Evolutionary conservation across 2,113 vertebrate species (phyloP), one percentile per base, ranked within the genome.

Genomic region (Irena cyanogastra): DNA sequence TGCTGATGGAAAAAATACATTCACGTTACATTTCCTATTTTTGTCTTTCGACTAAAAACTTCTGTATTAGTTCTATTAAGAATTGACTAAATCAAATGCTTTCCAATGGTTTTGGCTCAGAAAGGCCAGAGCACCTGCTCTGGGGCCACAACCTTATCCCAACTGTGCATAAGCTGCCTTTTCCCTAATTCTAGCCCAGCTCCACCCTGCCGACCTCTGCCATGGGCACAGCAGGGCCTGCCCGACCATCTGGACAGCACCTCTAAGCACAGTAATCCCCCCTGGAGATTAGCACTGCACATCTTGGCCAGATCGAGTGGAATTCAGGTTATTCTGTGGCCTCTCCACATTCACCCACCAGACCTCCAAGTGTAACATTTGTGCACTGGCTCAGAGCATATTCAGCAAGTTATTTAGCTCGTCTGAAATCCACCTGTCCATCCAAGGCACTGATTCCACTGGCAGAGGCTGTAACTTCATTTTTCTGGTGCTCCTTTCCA

Each of bases 241-340:
- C 37, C 4, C 3, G 41, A 35, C 96, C 96, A 96, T 96, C 94
- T 97, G 95, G 93, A 13, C 49, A 57, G 90, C 90, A 63, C 30
- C 42, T 27, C 74, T 83, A 78, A 95, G 93, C 39, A 1, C 93
- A 82, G 61, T 95, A 97, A 97, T 96, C 96, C 89, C 76, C 54
- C 22, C 59, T 47, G 0, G 5, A 47, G 94, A 95, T 85, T 96
- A 94, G 37, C 50, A 4, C 53, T 6, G 13, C 53, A 6, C 61
- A 33, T 87, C 89, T 90, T 56, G 75, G 57, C 57, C 0, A 1
- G 4, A 42, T 20, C 16, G 27, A 83, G 79, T 26, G 47, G 82
- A 70, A 93, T 41, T 44, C 53, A 7, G 65, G 85, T 70, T 86
- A 83, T 42, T 59, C 33, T 13, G 1, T 1, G 15, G 52, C 64